Percentiles rank a stretch among this genome's conserved stretches.
phyloP scores from a whole-genome alignment of 35 echinoderm and acorn worm genomes.

The Acanthaster planci region DNA sequence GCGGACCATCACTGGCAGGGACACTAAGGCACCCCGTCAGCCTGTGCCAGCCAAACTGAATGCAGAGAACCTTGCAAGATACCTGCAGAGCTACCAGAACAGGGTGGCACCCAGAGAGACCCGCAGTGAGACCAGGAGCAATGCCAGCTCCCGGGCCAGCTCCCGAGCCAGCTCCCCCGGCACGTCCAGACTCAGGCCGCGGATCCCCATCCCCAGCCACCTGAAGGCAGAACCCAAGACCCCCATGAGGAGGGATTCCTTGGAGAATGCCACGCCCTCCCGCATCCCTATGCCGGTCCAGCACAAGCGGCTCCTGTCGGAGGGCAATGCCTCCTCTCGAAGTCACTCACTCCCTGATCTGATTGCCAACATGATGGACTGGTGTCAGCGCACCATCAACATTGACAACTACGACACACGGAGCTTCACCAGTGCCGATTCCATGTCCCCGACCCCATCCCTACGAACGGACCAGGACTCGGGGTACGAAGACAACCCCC shows the following conservation, averaged over 20 bases:
- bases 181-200: constrained; percentile 60
- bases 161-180: constrained; percentile 37
- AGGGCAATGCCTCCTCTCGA: constrained; percentile 32
- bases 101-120: constrained; percentile 41
- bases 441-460: constrained; percentile 83
- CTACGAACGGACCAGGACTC: constrained; percentile 75
- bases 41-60: not conserved
- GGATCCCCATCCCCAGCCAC: constrained; percentile 63
- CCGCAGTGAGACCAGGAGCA: constrained; percentile 54
- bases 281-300: constrained; percentile 73
- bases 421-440: constrained; percentile 51
- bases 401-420: constrained; percentile 53
- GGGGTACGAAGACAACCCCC: constrained; percentile 79
- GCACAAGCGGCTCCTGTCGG: constrained; percentile 61
- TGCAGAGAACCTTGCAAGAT: constrained; percentile 17
- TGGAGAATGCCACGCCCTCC: constrained; percentile 38
- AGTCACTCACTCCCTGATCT: constrained; percentile 60
- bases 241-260: constrained; percentile 58
- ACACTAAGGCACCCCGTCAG: not conserved
- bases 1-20: not conserved
- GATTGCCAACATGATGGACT: constrained; percentile 37
- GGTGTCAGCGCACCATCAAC: constrained; percentile 20
- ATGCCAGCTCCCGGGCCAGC: constrained; percentile 62
- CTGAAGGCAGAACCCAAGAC: constrained; percentile 70
- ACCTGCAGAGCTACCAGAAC: constrained; percentile 21